Conservation (phyloP, 92 coral and sea anemone species). For the Phenganax marumi region DNA sequence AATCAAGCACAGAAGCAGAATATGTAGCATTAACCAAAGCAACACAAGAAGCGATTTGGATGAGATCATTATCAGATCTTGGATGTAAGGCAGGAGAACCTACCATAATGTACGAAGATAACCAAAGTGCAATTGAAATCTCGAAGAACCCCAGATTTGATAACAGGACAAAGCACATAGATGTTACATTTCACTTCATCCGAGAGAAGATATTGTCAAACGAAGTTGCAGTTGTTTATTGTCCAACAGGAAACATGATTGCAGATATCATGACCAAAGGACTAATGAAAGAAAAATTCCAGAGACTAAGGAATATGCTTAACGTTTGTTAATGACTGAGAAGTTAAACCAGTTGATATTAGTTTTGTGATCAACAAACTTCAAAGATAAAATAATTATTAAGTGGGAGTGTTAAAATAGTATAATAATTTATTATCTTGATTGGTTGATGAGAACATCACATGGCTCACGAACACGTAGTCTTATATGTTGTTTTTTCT, state of each 20-base stretch:
- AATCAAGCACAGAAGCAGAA: slow-evolving; percentile 52
- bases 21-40: slow-evolving; percentile 55
- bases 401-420: too few relatives aligned
- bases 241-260: slow-evolving; percentile 56
- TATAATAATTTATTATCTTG: too few relatives aligned
- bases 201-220: slow-evolving; percentile 47
- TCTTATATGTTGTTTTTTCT: too few relatives aligned
- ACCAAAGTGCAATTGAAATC: slow-evolving; percentile 59
- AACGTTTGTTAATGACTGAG: not conserved
- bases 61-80: slow-evolving; percentile 30
- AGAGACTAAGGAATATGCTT: not conserved
- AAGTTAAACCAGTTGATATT: too few relatives aligned
- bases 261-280: slow-evolving; percentile 64
- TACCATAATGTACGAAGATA: slow-evolving; percentile 56
- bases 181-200: slow-evolving; percentile 59
- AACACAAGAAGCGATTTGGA: slow-evolving; percentile 52
- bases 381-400: too few relatives aligned
- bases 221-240: slow-evolving; percentile 49
- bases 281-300: slow-evolving; percentile 13
- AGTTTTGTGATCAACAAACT: too few relatives aligned
- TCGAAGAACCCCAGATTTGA: slow-evolving; percentile 41
- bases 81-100: slow-evolving; percentile 16
- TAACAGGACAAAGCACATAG: slow-evolving; percentile 63
- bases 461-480: too few relatives aligned
- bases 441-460: too few relatives aligned